phyloP scores from a whole-genome alignment of 2,797 vertebrate genomes.

The Alca torda region DNA sequence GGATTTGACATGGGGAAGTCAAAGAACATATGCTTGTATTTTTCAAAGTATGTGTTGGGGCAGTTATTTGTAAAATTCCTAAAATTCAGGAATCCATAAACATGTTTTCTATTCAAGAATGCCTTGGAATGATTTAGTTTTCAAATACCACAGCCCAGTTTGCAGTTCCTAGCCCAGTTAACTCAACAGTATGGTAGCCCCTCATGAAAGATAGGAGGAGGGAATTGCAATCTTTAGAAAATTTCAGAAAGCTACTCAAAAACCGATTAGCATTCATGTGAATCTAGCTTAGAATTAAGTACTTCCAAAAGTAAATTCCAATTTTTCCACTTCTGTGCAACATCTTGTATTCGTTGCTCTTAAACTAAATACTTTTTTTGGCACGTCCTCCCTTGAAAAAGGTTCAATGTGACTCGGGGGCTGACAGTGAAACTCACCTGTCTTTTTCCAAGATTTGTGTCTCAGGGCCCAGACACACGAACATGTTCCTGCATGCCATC shows the following conservation, averaged over 20 bases:
- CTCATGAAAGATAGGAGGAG: neutral
- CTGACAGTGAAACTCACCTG: constrained; percentile 40
- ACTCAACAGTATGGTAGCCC: neutral
- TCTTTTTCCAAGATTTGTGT: constrained; percentile 64
- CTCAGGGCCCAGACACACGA: neutral
- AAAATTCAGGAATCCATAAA: constrained; percentile 22
- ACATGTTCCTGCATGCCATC: constrained; percentile 51
- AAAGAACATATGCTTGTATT: neutral
- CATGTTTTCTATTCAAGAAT: constrained; percentile 28
- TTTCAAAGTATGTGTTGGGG: constrained; percentile 1
- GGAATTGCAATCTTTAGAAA: neutral
- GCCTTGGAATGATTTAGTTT: neutral
- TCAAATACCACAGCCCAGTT: neutral
- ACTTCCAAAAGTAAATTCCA: neutral
- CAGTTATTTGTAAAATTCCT: constrained; percentile 38
- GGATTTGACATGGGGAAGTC: neutral
- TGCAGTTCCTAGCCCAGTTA: neutral
- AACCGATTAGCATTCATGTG: neutral
- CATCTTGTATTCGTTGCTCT: neutral
- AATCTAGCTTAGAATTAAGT: neutral
- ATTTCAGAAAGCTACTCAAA: neutral
- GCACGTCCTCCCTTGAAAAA: neutral
- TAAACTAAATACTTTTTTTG: neutral
- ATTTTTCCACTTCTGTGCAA: neutral
- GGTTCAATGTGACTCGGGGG: neutral